Percentiles rank a stretch among this genome's conserved stretches.
Evolutionary conservation across 2,113 vertebrate genomes (phyloP).

Genomic region (Pleuronectes platessa): DNA sequence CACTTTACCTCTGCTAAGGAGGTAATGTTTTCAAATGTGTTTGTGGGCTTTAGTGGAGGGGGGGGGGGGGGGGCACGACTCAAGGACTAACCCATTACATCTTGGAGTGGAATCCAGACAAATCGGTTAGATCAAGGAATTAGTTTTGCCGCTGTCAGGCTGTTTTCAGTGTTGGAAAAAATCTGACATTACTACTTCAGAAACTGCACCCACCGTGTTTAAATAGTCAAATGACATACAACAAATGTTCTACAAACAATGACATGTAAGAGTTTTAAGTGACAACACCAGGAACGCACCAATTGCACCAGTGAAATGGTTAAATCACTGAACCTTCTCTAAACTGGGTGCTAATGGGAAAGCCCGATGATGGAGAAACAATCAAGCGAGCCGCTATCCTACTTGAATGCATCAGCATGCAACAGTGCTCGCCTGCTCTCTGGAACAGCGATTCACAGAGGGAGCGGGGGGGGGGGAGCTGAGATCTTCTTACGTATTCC

Average conservation of each 20-base stretch:
- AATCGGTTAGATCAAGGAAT: too few species aligned
- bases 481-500: conserved; percentile 51
- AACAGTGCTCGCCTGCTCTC: conserved; percentile 60
- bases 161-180: not conserved
- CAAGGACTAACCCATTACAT: too few species aligned
- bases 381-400: conserved; percentile 16
- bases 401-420: conserved; percentile 36
- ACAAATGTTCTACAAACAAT: not conserved
- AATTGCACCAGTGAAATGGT: not conserved
- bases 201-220: not conserved
- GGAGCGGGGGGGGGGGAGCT: not conserved
- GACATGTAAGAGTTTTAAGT: not conserved
- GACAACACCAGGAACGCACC: not conserved
- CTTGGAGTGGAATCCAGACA: too few species aligned
- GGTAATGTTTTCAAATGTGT: too few species aligned
- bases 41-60: too few species aligned
- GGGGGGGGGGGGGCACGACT: too few species aligned
- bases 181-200: not conserved
- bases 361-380: conserved; percentile 29
- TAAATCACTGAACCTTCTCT: conserved; percentile 8
- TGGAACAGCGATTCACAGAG: conserved; percentile 63
- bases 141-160: too few species aligned
- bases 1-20: too few species aligned
- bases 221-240: not conserved
- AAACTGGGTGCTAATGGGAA: not conserved